A percentile compares a stretch with the other conserved stretches of the same genome.
Evolutionary conservation across 1,140 invertebrate genomes (phyloP).

Genomic region (Leptopilina clavipes): DNA sequence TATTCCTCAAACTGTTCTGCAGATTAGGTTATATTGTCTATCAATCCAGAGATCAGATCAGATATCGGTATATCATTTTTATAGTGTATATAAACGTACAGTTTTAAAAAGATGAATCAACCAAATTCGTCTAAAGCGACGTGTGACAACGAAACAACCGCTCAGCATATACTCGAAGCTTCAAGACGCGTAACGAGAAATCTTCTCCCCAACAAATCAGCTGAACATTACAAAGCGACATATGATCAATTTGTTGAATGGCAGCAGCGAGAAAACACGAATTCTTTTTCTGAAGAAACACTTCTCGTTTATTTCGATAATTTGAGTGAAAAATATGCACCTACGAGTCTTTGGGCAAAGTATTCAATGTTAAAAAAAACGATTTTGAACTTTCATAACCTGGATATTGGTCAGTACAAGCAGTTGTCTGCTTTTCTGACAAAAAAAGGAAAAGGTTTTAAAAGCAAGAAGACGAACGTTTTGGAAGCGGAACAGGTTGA

Average conservation of each 20-base stretch:
- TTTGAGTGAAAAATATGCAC: conserved; percentile 35
- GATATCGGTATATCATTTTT: not conserved
- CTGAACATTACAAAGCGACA: not conserved
- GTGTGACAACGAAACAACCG: not conserved
- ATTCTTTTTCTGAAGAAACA: conserved; percentile 8
- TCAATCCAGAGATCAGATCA: not conserved
- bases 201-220: not conserved
- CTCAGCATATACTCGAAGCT: not conserved
- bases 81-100: not conserved
- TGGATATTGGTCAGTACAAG: conserved; percentile 37
- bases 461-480: conserved; percentile 44
- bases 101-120: not conserved
- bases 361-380: conserved; percentile 47
- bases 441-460: conserved; percentile 38
- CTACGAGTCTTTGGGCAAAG: conserved; percentile 36
- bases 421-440: conserved; percentile 39
- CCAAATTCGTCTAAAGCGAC: not conserved
- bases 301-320: conserved; percentile 40
- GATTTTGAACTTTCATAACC: conserved; percentile 32
- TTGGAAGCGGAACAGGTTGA: conserved; percentile 33
- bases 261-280: not conserved
- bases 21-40: not conserved
- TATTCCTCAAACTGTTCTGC: not conserved
- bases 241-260: conserved; percentile 27
- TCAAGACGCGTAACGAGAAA: not conserved